A percentile compares a stretch with the other conserved stretches of the same genome.
These are phyloP conservation scores for Drosophila nikananu DNA, from an alignment of 1,140 invertebrate species.

Conservation along the genomic window DNA sequence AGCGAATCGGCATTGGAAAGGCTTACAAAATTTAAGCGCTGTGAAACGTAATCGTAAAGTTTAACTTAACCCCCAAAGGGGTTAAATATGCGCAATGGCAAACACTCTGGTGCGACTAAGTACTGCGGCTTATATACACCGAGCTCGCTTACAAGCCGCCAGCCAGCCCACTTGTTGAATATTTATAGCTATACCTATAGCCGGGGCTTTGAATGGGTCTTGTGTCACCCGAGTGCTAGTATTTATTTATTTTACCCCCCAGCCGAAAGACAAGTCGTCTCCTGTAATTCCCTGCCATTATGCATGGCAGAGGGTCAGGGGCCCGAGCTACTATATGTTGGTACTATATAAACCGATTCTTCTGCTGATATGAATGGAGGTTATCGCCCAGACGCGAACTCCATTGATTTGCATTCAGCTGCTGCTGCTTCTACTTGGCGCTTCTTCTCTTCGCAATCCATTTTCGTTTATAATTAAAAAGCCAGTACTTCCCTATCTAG, in stretches of 20 bases:
- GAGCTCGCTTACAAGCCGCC: conserved; percentile 50
- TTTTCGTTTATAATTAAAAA: conserved; percentile 63
- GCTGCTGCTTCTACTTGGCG: conserved; percentile 12
- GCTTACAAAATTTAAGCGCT: conserved; percentile 63
- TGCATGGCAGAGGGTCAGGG: conserved; percentile 47
- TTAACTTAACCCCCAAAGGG: conserved; percentile 80
- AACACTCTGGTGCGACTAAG: conserved; percentile 47
- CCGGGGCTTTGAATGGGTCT: conserved; percentile 11
- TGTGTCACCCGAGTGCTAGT: conserved; percentile 67
- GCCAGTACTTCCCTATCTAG: conserved; percentile 43
- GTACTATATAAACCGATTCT: conserved; percentile 15
- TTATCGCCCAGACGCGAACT: conserved; percentile 71
- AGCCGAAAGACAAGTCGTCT: conserved; percentile 33
- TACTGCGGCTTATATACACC: conserved; percentile 14
- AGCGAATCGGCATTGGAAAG: conserved; percentile 27
- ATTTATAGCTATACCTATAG: conserved; percentile 53
- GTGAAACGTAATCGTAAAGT: conserved; percentile 73
- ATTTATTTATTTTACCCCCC: conserved; percentile 38
- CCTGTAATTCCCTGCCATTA: conserved; percentile 39
- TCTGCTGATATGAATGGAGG: conserved; percentile 70
- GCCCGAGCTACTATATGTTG: background rate
- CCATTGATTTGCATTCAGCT: conserved; percentile 66
- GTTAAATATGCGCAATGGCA: conserved; percentile 80
- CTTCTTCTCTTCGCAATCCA: conserved; percentile 7
- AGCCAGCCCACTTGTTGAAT: conserved; percentile 68